Conservation (phyloP, 92 coral and sea anemone species). For the Palythoa grandiflora region DNA sequence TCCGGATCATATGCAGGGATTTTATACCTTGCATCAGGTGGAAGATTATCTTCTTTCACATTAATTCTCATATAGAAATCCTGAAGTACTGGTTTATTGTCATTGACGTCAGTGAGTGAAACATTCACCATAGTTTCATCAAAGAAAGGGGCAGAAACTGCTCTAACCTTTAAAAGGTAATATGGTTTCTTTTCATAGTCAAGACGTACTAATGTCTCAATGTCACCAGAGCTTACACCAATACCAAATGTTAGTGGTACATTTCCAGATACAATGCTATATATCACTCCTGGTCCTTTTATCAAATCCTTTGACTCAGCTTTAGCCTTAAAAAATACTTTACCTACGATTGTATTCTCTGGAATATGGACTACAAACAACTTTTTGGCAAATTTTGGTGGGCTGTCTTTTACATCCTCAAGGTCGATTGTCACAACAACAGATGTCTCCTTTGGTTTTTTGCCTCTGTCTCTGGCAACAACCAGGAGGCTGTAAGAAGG, state of each 20-base stretch:
- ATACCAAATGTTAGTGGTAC: slow-evolving; percentile 77
- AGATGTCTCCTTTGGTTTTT: slow-evolving; percentile 68
- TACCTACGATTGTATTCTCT: slow-evolving; percentile 52
- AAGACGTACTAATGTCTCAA: slow-evolving; percentile 66
- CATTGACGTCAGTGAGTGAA: slow-evolving; percentile 82
- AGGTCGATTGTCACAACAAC: slow-evolving; percentile 73
- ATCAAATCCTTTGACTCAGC: slow-evolving; percentile 83
- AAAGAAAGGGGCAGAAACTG: slow-evolving; percentile 77
- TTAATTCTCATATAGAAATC: slow-evolving; percentile 88
- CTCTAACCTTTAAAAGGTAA: slow-evolving; percentile 81
- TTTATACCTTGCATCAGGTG: slow-evolving; percentile 69
- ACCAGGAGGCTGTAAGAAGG: slow-evolving; percentile 80
- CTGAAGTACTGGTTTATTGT: slow-evolving; percentile 82
- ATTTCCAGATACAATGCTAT: slow-evolving; percentile 83
- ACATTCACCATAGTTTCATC: slow-evolving; percentile 75
- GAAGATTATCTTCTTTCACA: slow-evolving; percentile 73
- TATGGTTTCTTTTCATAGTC: slow-evolving; percentile 86
- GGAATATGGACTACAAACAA: slow-evolving; percentile 64
- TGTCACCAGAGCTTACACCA: slow-evolving; percentile 71
- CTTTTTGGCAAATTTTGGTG: slow-evolving; percentile 77
- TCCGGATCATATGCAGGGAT: slow-evolving; percentile 99
- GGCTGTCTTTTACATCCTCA: slow-evolving; percentile 86
- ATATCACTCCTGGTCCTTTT: slow-evolving; percentile 62
- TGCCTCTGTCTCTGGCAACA: slow-evolving; percentile 86
- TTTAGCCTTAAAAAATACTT: slow-evolving; percentile 61